Percentiles rank a stretch among this genome's conserved stretches.
These are phyloP conservation scores for Conopomorpha cramerella DNA, from an alignment of 1,140 invertebrate species.

Conservation along the genomic window DNA sequence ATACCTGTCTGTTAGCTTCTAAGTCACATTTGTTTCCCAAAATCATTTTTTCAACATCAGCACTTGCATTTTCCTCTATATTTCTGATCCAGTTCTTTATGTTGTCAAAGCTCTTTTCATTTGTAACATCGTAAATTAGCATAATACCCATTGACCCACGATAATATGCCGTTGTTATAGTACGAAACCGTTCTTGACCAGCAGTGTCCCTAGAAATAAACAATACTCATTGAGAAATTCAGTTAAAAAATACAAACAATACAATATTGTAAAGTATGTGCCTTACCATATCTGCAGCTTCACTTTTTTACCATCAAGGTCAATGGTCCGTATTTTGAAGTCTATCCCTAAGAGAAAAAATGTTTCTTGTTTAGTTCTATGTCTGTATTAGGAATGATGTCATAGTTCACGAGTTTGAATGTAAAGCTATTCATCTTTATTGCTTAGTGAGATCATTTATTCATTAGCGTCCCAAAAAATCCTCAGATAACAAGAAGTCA, in stretches of 20 bases:
- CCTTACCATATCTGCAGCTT: slow-evolving; percentile 97
- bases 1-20: slow-evolving; percentile 94
- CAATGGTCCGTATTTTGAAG: slow-evolving; percentile 98
- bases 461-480: too few species aligned
- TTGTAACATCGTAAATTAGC: slow-evolving; percentile 98
- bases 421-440: too few species aligned
- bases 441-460: too few species aligned
- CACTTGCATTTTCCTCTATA: slow-evolving; percentile 99
- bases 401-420: too few species aligned
- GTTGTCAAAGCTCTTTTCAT: slow-evolving; percentile 98
- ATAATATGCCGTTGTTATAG: slow-evolving; percentile 97
- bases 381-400: slow-evolving; percentile 55
- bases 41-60: slow-evolving; percentile 99
- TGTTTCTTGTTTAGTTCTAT: too few species aligned
- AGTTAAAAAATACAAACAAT: neutral
- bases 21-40: slow-evolving; percentile 99
- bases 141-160: slow-evolving; percentile 98
- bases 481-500: slow-evolving; percentile 41
- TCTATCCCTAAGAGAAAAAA: slow-evolving; percentile 81
- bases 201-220: slow-evolving; percentile 80
- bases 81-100: slow-evolving; percentile 98
- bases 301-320: slow-evolving; percentile 96
- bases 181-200: slow-evolving; percentile 94
- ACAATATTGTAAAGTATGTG: slow-evolving; percentile 1
- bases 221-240: neutral